A percentile compares a stretch with the other conserved stretches of the same genome.
These are phyloP conservation scores for Brachionichthys hirsutus DNA, from an alignment of 2,113 vertebrate species.

Conservation along the genomic window DNA sequence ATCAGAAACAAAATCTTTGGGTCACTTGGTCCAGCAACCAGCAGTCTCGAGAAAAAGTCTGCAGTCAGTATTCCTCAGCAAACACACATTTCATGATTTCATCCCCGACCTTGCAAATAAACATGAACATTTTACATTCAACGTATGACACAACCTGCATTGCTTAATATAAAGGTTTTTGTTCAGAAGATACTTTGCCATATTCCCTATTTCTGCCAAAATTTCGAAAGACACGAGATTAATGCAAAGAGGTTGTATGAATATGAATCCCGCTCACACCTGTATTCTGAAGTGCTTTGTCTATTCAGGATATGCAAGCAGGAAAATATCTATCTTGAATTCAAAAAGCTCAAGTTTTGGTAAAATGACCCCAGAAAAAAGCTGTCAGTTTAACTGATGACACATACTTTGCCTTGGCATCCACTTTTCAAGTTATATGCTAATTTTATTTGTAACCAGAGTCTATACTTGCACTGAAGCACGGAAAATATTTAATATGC, in stretches of 20 bases:
- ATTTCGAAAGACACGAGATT: background rate
- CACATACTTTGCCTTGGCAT: background rate
- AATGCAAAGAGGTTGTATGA: background rate
- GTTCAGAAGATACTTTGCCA: constrained; percentile 14
- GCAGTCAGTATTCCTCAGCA: background rate
- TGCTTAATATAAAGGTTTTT: constrained; percentile 8
- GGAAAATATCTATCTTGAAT: constrained; percentile 30
- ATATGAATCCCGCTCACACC: background rate
- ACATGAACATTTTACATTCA: constrained; percentile 5
- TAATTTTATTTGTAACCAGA: constrained; percentile 5
- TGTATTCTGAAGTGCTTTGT: constrained; percentile 1
- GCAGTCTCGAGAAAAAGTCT: background rate
- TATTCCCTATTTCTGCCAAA: background rate
- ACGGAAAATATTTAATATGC: background rate
- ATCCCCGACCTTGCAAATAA: constrained; percentile 17
- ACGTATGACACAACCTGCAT: background rate
- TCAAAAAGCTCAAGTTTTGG: constrained; percentile 5
- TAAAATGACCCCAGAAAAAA: background rate
- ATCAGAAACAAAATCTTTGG: constrained; percentile 2
- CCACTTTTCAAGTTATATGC: background rate
- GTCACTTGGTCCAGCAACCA: constrained; percentile 19
- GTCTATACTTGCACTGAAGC: background rate
- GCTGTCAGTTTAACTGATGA: background rate
- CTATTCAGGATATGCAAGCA: constrained; percentile 42
- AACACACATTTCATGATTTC: background rate